Evolutionary conservation across 2,888 invertebrate genomes (phyloP), one percentile per base, ranked within the genome.

Genomic region (Limnephilus auricula): DNA sequence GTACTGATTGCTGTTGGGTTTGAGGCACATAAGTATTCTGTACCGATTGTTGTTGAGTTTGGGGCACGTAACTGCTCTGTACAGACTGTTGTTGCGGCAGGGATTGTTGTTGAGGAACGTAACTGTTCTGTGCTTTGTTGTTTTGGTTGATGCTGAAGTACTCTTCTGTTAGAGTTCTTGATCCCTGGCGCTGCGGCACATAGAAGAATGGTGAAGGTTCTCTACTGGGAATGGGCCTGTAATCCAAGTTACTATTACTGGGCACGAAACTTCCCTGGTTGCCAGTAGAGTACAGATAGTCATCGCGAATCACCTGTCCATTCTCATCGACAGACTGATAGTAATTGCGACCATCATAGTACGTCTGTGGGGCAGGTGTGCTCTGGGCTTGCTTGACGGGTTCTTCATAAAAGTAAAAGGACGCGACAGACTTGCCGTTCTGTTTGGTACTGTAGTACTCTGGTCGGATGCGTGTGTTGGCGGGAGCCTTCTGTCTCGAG

Each of bases 321-420:
- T 91, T 91, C 25, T 50, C 90, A 30, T 86, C 91, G 84, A 89
- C 90, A n/a, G 92, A 83, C 84, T 92, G 93, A 78, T 93, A 93
- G 40, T 93, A 93, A 93, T 96, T 95, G 92, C 95, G 94, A 79
- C 95, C 95, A 92, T 96, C 95, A 93, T 95, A 96, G 93, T 94
- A 96, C 2, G 95, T 95, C 89, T 96, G 95, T 0, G 97, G 96
- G 40, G 96, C 95, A 18, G 97, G 96, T 34, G 97, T 96, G 15
- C 96, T 95, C 0, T 95, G 95, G 93, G 0, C 37, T 78, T 92
- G 92, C 31, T 88, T 89, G n/a, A 92, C 89, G 3, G 96, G 95
- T 94, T 97, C 97, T 92, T 97, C 97, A 93, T 97, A 97, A 94
- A 97, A 97, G 93, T 96, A 97, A 94, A 97, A 97, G 12, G 97